A percentile compares a stretch with the other conserved stretches of the same genome.
phyloP scores from a whole-genome alignment of 2,113 vertebrate genomes.

The Spheniscus mendiculus region DNA sequence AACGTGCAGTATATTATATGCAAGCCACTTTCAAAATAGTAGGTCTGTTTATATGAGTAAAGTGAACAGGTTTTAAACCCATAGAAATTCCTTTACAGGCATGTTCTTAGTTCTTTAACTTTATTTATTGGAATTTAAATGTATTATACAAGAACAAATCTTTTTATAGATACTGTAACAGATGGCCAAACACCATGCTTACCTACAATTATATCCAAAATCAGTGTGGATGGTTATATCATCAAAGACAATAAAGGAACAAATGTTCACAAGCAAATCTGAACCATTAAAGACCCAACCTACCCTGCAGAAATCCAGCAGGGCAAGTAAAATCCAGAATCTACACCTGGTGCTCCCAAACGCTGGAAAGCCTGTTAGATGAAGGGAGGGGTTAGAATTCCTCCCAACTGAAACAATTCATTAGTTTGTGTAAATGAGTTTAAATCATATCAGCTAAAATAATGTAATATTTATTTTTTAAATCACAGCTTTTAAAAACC shows the following conservation, averaged over 20 bases:
- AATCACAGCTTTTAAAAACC: neutral
- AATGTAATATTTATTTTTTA: neutral
- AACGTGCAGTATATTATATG: neutral
- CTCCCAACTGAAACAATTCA: neutral
- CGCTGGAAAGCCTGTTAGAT: neutral
- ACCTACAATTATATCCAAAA: slow-evolving; percentile 65
- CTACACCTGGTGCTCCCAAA: neutral
- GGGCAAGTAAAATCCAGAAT: neutral
- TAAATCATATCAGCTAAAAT: neutral
- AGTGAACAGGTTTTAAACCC: neutral
- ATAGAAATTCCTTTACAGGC: neutral
- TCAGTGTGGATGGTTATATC: slow-evolving; percentile 54
- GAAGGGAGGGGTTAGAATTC: neutral
- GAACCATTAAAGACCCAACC: neutral
- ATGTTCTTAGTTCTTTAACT: slow-evolving; percentile 26
- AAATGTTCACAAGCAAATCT: slow-evolving; percentile 38
- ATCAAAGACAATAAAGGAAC: slow-evolving; percentile 60
- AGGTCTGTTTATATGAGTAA: neutral
- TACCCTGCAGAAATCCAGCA: neutral
- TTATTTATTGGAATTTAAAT: slow-evolving; percentile 23
- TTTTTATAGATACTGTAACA: slow-evolving; percentile 64
- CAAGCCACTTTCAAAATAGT: neutral
- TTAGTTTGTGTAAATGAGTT: neutral
- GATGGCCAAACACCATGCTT: slow-evolving; percentile 67
- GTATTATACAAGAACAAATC: slow-evolving; percentile 49